phyloP scores from a whole-genome alignment of 2,113 vertebrate species.

The Scomber japonicus region DNA sequence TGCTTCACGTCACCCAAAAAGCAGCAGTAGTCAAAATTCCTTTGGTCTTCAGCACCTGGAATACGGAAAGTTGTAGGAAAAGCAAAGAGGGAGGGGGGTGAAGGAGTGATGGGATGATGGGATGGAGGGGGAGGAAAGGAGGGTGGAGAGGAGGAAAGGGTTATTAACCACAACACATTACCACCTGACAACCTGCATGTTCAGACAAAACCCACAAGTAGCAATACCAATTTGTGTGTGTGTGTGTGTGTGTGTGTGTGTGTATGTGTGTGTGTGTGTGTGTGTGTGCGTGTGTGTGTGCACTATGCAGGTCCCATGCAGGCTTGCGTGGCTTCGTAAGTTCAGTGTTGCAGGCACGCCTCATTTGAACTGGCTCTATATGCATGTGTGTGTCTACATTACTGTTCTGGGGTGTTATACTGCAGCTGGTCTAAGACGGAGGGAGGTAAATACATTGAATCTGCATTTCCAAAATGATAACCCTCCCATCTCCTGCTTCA shows the following conservation, averaged over 20 bases:
- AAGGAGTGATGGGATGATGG: conserved; percentile 37
- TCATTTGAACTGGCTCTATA: conserved; percentile 56
- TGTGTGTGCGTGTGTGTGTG: conserved; percentile 38
- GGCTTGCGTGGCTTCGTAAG: conserved; percentile 45
- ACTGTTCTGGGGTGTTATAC: conserved; percentile 20
- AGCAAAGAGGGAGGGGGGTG: neutral
- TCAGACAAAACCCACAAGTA: conserved; percentile 62
- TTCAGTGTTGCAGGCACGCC: conserved; percentile 48
- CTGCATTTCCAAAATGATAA: conserved; percentile 50
- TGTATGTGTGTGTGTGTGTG: conserved; percentile 9
- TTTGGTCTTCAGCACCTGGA: conserved; percentile 55
- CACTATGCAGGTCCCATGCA: conserved; percentile 3
- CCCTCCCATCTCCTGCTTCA: conserved; percentile 50
- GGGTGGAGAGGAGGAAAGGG: conserved; percentile 54
- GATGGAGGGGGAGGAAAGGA: neutral
- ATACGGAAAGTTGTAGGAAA: conserved; percentile 32
- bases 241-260: neutral
- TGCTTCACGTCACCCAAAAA: neutral
- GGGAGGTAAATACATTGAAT: conserved; percentile 31
- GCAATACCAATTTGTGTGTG: conserved; percentile 34
- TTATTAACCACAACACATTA: conserved; percentile 72
- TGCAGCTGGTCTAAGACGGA: conserved; percentile 35
- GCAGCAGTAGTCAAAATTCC: conserved; percentile 9
- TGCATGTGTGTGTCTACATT: conserved; percentile 6
- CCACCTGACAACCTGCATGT: conserved; percentile 71